Evolutionary conservation across 1,140 invertebrate genomes (phyloP).

Genomic region (Leptoteleia sp.): DNA sequence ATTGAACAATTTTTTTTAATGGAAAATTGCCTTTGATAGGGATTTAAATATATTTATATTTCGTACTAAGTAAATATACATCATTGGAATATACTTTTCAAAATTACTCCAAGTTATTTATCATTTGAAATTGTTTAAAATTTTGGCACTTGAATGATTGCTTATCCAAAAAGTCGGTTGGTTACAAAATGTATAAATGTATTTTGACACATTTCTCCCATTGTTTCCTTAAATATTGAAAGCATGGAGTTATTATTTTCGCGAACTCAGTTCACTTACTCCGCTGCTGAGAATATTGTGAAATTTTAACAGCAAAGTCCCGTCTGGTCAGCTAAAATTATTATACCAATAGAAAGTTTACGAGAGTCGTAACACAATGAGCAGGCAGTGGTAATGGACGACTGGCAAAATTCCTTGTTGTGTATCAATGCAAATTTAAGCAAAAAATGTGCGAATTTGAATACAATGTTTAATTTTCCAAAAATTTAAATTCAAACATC

Average conservation of each 20-base stretch:
- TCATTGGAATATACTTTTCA: too few species aligned
- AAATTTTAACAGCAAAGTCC: conserved; percentile 58
- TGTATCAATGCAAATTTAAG: conserved; percentile 15
- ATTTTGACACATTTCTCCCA: conserved; percentile 41
- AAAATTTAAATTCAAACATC: too few species aligned
- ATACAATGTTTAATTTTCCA: too few species aligned
- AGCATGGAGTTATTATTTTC: conserved; percentile 51
- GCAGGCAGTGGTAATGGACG: conserved; percentile 48
- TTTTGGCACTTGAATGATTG: too few species aligned
- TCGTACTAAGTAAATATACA: too few species aligned
- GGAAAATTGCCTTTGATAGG: too few species aligned
- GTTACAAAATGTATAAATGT: background rate
- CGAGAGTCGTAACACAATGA: conserved; percentile 63
- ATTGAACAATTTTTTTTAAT: too few species aligned
- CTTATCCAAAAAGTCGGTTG: background rate
- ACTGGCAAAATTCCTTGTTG: conserved; percentile 23
- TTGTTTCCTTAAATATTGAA: conserved; percentile 57
- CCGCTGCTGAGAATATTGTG: conserved; percentile 29
- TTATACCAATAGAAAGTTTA: conserved; percentile 74
- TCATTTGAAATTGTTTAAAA: too few species aligned
- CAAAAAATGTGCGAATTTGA: conserved; percentile 11
- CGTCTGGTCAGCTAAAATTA: conserved; percentile 59
- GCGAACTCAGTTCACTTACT: conserved; percentile 9
- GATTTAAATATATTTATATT: too few species aligned
- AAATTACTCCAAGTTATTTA: too few species aligned